phyloP scores from a whole-genome alignment of 1,140 invertebrate genomes.

The Nasonia giraulti region DNA sequence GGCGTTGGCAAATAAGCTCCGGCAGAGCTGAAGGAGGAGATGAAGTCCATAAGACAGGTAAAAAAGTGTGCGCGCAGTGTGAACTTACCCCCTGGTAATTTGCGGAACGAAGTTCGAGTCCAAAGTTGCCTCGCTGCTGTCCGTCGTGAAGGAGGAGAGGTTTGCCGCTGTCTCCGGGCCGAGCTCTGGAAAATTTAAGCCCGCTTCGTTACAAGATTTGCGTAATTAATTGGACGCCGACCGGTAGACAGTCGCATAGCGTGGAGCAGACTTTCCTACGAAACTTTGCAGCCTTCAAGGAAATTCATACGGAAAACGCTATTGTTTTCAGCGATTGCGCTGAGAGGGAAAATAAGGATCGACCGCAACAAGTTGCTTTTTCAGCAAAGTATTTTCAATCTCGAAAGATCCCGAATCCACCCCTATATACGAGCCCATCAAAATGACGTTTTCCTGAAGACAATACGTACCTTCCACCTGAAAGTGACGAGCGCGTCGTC shows the following conservation, averaged over 20 bases:
- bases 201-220: slow-evolving; percentile 24
- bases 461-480: slow-evolving; percentile 42
- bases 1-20: background rate
- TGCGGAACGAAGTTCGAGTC: slow-evolving; percentile 39
- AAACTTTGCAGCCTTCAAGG: background rate
- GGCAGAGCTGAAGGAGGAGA: background rate
- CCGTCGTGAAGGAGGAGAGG: background rate
- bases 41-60: background rate
- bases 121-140: slow-evolving; percentile 23
- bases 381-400: too few species aligned
- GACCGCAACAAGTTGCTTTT: too few species aligned
- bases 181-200: slow-evolving; percentile 41
- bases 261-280: background rate
- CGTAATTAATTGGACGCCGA: slow-evolving; percentile 37
- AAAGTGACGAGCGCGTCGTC: slow-evolving; percentile 77
- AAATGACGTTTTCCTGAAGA: background rate
- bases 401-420: too few species aligned
- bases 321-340: too few species aligned
- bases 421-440: background rate
- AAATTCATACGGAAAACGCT: background rate
- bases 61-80: background rate
- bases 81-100: slow-evolving; percentile 49
- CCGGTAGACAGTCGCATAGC: background rate
- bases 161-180: background rate
- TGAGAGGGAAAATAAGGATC: too few species aligned